phyloP scores from a whole-genome alignment of 2,113 vertebrate genomes.

The Muntiacus muntjak region DNA sequence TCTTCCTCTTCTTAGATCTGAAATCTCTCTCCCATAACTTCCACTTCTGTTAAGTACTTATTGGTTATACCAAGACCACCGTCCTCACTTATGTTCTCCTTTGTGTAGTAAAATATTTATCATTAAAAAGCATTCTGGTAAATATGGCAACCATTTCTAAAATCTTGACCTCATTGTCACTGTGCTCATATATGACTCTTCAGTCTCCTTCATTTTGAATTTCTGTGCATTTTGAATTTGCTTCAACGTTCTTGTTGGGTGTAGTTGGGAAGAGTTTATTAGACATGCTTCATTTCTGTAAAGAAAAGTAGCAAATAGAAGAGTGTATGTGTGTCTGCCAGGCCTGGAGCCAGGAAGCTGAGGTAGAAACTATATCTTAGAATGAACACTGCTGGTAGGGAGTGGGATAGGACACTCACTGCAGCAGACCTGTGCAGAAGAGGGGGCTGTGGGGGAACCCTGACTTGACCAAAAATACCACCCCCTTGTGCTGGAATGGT shows the following conservation, averaged over 20 bases:
- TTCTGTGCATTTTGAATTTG: constrained; percentile 19
- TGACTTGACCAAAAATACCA: not conserved
- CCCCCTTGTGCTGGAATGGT: not conserved
- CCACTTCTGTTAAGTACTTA: constrained; percentile 37
- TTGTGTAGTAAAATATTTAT: constrained; percentile 13
- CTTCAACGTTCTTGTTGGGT: not conserved
- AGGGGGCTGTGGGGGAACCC: not conserved
- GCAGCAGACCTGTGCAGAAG: not conserved
- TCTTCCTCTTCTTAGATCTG: constrained; percentile 61
- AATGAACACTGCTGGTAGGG: not conserved
- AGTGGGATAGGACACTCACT: rapidly evolving
- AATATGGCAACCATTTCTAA: not conserved
- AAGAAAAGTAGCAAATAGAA: not conserved
- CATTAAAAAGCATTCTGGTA: constrained; percentile 18
- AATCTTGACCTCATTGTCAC: not conserved
- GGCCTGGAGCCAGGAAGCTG: not conserved
- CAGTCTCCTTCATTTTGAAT: constrained; percentile 11
- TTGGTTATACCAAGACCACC: constrained; percentile 7
- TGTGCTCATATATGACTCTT: not conserved
- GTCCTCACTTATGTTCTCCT: constrained; percentile 5
- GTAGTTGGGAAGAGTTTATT: constrained; percentile 1
- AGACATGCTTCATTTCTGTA: not conserved
- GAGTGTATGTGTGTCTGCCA: not conserved
- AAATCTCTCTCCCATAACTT: constrained; percentile 51
- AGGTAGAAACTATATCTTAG: not conserved